phyloP scores from a whole-genome alignment of 2,797 vertebrate genomes.

The Myotis planiceps region DNA sequence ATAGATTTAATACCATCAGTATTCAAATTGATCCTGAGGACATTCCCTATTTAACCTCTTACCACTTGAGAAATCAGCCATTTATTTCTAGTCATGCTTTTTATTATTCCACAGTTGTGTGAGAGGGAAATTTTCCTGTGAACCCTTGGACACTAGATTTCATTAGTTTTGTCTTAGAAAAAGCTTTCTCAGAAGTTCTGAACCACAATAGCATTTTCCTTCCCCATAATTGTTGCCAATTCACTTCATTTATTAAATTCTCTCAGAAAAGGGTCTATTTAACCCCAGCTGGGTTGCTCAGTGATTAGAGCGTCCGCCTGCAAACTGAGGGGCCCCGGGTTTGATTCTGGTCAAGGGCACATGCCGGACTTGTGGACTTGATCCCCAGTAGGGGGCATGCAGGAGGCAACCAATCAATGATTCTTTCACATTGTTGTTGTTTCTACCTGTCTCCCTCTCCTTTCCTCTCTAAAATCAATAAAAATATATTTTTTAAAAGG shows the following conservation, averaged over 20 bases:
- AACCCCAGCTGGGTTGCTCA: neutral
- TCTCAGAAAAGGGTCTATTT: neutral
- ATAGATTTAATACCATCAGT: neutral
- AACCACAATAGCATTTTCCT: neutral
- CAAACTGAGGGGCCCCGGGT: no score
- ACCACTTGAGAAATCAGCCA: slow-evolving; percentile 20
- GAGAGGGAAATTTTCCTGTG: slow-evolving; percentile 16
- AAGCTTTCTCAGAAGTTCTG: neutral
- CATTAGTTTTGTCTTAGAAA: neutral
- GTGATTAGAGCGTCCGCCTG: no score
- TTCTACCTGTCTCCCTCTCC: no score
- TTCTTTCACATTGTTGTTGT: no score
- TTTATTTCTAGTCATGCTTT: slow-evolving; percentile 30
- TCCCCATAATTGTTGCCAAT: neutral
- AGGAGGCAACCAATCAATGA: no score
- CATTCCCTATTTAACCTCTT: slow-evolving; percentile 53
- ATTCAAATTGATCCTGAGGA: slow-evolving; percentile 7
- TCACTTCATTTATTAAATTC: neutral
- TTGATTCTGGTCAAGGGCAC: no score
- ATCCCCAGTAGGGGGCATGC: no score
- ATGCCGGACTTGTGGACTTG: no score
- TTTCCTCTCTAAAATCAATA: no score
- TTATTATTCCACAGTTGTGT: neutral
- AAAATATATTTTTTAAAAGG: neutral
- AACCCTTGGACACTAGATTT: neutral